A percentile compares a stretch with the other conserved stretches of the same genome.
These are phyloP conservation scores for Knipowitschia caucasica DNA, from an alignment of 2,797 vertebrate genomes.

Conservation along the genomic window DNA sequence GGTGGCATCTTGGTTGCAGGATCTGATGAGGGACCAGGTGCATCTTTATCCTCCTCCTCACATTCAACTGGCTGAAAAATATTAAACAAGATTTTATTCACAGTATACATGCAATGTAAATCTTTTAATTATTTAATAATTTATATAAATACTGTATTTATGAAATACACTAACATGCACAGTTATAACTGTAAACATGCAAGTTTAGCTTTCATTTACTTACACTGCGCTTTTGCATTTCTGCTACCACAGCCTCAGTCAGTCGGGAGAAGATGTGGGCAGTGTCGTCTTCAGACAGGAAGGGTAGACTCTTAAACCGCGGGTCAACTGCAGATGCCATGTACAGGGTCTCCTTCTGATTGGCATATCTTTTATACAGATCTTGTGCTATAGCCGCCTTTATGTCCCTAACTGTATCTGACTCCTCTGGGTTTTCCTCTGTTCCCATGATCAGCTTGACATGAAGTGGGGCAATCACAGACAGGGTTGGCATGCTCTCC, in stretches of 20 bases:
- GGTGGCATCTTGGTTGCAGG: too few species aligned
- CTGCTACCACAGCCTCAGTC: conserved; percentile 9
- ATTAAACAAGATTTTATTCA: too few species aligned
- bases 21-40: too few species aligned
- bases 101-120: too few species aligned
- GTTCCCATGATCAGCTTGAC: neutral
- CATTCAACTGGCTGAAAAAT: too few species aligned
- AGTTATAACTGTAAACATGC: too few species aligned
- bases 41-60: too few species aligned
- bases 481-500: conserved; percentile 22
- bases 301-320: conserved; percentile 22
- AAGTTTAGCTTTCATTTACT: too few species aligned
- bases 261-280: conserved; percentile 3
- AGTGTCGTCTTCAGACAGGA: conserved; percentile 14
- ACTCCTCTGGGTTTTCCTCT: neutral
- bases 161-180: too few species aligned
- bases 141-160: too few species aligned
- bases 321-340: conserved; percentile 25
- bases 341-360: conserved; percentile 17
- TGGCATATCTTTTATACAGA: conserved; percentile 17
- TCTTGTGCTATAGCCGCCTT: conserved; percentile 23
- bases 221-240: conserved; percentile 27
- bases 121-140: too few species aligned
- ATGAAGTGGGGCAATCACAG: conserved; percentile 13
- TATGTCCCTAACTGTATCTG: conserved; percentile 17